Evolutionary conservation across 2,888 invertebrate species (phyloP), one percentile per base, ranked within the genome.

Genomic region (Hypselothyrea guttata): DNA sequence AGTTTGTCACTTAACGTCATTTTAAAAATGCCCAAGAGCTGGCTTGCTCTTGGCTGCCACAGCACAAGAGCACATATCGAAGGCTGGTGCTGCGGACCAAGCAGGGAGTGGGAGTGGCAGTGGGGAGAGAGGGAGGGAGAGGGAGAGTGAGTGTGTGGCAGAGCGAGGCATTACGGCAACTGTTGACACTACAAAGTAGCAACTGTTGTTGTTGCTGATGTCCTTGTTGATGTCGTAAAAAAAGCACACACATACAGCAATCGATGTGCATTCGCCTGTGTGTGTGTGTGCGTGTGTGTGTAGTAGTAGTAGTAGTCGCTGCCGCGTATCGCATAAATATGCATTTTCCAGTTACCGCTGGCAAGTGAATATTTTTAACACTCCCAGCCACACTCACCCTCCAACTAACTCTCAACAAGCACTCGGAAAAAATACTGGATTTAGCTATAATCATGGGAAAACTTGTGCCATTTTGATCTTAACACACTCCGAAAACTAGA

Each of bases 161-260:
- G 8, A 11, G 7, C 7, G 30, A 42, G 31, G 44, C 42, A 42
- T 38, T 49, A 53, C 56, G 62, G 70, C 70, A 72, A 77, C 75
- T 82, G 78, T 82, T 75, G 82, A 78, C 72, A 77, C 72, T 62
- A 58, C 65, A 75, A 75, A 78, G 78, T 67, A 75, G 75, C 57
- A 67, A 61, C 38, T 47, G 51, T 55, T 59, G 55, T 45, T 67
- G 60, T 53, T 66, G 52, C 45, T 56, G 51, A 55, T 67, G 62
- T 75, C 69, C 72, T 72, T 74, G 59, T 53, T 60, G 55, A 49
- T 49, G 64, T 67, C 44, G 58, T 44, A 70, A 60, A 64, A 58
- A 45, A 28, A 49, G 11, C 41, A 27, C 9, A 41, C 16, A 37
- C 16, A 37, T 5, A 16, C 11, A n/a, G n/a, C n/a, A n/a, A n/a